A percentile compares a stretch with the other conserved stretches of the same genome.
These are phyloP conservation scores for Sylvilagus floridanus DNA, from an alignment of 2,797 vertebrate species.

Conservation along the genomic window DNA sequence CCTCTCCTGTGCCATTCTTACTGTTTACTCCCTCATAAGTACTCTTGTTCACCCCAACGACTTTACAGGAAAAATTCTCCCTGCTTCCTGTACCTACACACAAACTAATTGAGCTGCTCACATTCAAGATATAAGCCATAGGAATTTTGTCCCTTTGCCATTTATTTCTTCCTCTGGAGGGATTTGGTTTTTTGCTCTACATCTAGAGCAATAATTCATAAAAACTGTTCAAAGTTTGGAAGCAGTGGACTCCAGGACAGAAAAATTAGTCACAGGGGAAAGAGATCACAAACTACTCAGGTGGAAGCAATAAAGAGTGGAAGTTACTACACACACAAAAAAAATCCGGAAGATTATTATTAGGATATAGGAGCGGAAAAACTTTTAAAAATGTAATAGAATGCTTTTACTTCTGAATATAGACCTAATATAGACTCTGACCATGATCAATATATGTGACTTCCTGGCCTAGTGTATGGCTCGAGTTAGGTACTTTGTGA, in stretches of 20 bases:
- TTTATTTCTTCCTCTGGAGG: neutral
- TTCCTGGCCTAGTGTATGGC: neutral
- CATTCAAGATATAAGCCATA: neutral
- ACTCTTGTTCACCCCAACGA: neutral
- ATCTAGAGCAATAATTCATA: neutral
- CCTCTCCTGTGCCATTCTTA: neutral
- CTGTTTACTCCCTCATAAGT: neutral
- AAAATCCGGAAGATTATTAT: neutral
- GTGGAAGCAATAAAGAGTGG: neutral
- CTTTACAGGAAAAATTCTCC: neutral
- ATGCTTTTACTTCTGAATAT: neutral
- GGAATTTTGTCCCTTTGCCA: neutral
- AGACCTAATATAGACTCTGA: neutral
- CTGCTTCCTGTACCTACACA: neutral
- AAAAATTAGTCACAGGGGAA: neutral
- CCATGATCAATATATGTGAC: neutral
- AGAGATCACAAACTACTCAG: neutral
- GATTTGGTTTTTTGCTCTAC: neutral
- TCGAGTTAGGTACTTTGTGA: neutral
- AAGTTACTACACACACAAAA: neutral
- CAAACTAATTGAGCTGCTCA: neutral
- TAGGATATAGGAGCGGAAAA: neutral
- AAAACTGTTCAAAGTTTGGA: constrained; percentile 15
- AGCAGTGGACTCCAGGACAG: neutral
- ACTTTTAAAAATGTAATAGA: neutral